Base-by-base conservation (phyloP, 2,888 invertebrate genomes). In the Nephrotoma appendiculata region DNA sequence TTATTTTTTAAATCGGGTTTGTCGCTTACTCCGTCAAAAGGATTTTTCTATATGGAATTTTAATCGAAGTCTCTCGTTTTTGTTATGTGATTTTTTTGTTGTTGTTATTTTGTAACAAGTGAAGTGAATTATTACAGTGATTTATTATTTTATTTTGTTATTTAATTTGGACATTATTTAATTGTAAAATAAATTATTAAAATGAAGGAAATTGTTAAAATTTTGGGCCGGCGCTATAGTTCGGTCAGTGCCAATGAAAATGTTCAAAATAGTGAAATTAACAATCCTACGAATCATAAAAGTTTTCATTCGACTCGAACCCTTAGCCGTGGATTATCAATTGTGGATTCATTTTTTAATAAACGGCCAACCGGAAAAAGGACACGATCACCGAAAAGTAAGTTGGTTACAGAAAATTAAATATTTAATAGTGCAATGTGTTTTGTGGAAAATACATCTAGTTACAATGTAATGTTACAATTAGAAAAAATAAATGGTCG, bases 131-230 rank as follows among this genome's bases (percentile, higher is more conserved):
- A 44, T 31, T 31, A 7, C 31, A 71, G 71, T 71, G 71, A 52
- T 71, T 31, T 9, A 5, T 44, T 44, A 44, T 44, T 44, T 6
- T 44, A 44, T 44, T 44, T 44, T 44, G 6, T 44, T 7, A 11
- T 71, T 57, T 19, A 57, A 19, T 86, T 86, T 86, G 71, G 86
- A 83, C 57, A 15, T 87, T 83, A 41, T 31, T 71, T 71, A 31
- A 31, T 71, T 9, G 15, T 52, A 15, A 52, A 52, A 15, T 71
- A 71, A 71, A 31, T 31, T 9, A 71, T 5, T 48, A 87, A 87
- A 88, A 95, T 95, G 95, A 95, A 95, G 91, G 95, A 95, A 88
- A 90, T 95, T 19, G 91, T 92, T 88, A 93, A 93, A 91, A 93
- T 94, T 88, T 95, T 94, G 86, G 92, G 93, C 3, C 91, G 93